These are phyloP conservation scores for Caradrina clavipalpis DNA, from an alignment of 2,888 invertebrate species.

Conservation along the genomic window DNA sequence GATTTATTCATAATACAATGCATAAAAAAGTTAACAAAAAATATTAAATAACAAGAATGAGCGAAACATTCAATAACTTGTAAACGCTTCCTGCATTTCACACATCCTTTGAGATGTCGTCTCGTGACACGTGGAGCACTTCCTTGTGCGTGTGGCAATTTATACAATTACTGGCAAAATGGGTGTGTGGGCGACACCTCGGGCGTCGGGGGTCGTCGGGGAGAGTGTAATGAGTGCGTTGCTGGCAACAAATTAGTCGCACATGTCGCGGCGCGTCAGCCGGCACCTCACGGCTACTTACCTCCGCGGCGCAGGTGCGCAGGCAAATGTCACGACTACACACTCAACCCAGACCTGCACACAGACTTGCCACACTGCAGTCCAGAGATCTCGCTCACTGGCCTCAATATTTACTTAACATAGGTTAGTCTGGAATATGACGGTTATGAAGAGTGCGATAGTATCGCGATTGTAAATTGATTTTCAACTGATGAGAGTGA, in stretches of 20 bases:
- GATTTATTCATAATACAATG: slow-evolving; percentile 29
- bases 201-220: slow-evolving; percentile 84
- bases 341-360: slow-evolving; percentile 47
- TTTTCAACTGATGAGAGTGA: slow-evolving; percentile 68
- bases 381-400: slow-evolving; percentile 47
- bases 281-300: slow-evolving; percentile 80
- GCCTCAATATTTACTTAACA: slow-evolving; percentile 55
- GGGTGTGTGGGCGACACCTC: slow-evolving; percentile 86
- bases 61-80: slow-evolving; percentile 31
- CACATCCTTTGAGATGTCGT: slow-evolving; percentile 69
- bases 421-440: slow-evolving; percentile 64
- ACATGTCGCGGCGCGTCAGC: slow-evolving; percentile 88
- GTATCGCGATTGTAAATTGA: slow-evolving; percentile 69
- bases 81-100: slow-evolving; percentile 54
- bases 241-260: slow-evolving; percentile 88
- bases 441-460: slow-evolving; percentile 70
- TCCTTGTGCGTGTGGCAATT: slow-evolving; percentile 84
- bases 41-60: slow-evolving; percentile 17
- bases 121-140: slow-evolving; percentile 73
- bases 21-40: slow-evolving; percentile 1
- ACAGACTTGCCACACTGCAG: background rate
- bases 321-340: slow-evolving; percentile 81
- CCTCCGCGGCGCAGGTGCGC: slow-evolving; percentile 81
- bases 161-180: slow-evolving; percentile 86
- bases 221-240: slow-evolving; percentile 85